Evolutionary conservation across 2,113 vertebrate species (phyloP).

Genomic region (Nibea coibor): DNA sequence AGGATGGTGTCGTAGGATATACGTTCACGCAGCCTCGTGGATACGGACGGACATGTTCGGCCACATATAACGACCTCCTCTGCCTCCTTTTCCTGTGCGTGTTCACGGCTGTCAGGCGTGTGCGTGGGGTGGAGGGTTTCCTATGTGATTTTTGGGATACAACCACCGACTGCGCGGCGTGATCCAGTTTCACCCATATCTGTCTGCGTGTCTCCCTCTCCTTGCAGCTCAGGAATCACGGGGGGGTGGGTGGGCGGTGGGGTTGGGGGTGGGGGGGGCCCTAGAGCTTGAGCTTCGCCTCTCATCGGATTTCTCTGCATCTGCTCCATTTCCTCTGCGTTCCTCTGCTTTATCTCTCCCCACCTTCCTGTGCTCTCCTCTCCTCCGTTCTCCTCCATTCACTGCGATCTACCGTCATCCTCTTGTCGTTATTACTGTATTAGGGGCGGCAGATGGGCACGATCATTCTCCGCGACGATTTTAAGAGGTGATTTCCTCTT

Average conservation of each 20-base stretch:
- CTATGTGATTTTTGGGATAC: not conserved
- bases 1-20: constrained; percentile 59
- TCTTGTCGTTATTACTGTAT: constrained; percentile 44
- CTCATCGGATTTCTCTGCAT: constrained; percentile 65
- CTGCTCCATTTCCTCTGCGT: constrained; percentile 59
- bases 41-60: constrained; percentile 33
- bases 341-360: constrained; percentile 42
- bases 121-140: not conserved
- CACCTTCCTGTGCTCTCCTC: constrained; percentile 29
- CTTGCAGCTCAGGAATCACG: constrained; percentile 45
- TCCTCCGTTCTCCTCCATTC: constrained; percentile 59
- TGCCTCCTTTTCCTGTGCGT: not conserved
- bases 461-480: constrained; percentile 12
- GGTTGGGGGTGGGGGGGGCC: not conserved
- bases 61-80: not conserved
- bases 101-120: not conserved
- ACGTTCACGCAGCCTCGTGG: constrained; percentile 26
- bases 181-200: constrained; percentile 47
- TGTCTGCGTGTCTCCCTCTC: constrained; percentile 37
- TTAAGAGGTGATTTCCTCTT: constrained; percentile 57
- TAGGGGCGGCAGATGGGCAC: constrained; percentile 41
- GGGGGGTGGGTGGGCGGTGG: no score
- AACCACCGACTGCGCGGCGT: constrained; percentile 8
- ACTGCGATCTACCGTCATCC: constrained; percentile 77
- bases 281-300: constrained; percentile 34